These are phyloP conservation scores for Siderastrea radians DNA, from an alignment of 92 coral and sea anemone species.

Conservation along the genomic window DNA sequence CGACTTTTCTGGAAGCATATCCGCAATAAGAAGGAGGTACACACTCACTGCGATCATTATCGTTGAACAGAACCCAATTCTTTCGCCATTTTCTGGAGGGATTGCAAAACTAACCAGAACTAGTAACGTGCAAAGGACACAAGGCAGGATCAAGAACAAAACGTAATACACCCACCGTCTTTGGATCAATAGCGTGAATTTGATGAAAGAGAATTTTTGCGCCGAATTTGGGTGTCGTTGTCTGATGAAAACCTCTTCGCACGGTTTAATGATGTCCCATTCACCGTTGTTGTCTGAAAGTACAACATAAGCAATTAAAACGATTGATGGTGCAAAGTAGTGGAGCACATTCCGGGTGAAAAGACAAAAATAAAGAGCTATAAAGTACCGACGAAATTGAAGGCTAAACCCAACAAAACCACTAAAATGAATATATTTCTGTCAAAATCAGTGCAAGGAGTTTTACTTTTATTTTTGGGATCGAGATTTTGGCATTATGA, in stretches of 20 bases:
- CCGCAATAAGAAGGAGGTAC: constrained; percentile 70
- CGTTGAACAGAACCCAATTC: constrained; percentile 73
- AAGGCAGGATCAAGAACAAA: constrained; percentile 74
- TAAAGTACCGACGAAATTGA: no score
- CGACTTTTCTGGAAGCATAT: constrained; percentile 71
- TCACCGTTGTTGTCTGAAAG: constrained; percentile 27
- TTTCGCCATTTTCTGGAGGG: constrained; percentile 86
- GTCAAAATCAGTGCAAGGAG: no score
- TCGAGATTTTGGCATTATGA: no score
- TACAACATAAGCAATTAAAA: not conserved
- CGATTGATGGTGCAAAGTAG: not conserved
- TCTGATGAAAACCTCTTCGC: not conserved
- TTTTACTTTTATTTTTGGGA: no score
- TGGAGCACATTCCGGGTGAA: no score
- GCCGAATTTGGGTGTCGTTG: not conserved
- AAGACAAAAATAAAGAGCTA: no score
- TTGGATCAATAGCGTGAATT: constrained; percentile 7
- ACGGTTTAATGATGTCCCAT: not conserved
- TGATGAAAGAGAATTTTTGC: not conserved
- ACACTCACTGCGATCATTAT: constrained; percentile 73
- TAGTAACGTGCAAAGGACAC: constrained; percentile 72
- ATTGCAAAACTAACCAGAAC: constrained; percentile 75
- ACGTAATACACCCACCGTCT: constrained; percentile 67
- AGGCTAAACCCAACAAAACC: no score
- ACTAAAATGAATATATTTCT: no score